phyloP scores from a whole-genome alignment of 1,140 invertebrate species.

The Elysia chlorotica region DNA sequence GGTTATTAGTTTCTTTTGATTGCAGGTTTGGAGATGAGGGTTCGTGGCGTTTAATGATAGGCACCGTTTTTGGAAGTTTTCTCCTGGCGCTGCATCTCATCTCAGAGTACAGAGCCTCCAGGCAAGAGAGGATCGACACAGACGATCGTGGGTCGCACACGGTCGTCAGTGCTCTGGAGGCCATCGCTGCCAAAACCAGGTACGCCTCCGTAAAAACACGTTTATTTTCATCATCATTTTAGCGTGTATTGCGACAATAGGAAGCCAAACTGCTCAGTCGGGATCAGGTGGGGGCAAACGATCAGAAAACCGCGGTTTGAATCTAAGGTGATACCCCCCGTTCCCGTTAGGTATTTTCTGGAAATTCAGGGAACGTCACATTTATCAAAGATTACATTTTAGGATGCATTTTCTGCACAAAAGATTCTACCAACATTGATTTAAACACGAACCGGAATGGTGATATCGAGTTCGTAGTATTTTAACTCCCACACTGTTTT shows the following conservation, averaged over 20 bases:
- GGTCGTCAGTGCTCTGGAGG: too few relatives aligned
- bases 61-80: conserved; percentile 31
- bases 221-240: neutral
- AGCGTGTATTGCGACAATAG: neutral
- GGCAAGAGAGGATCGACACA: neutral
- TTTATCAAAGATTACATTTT: neutral
- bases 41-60: conserved; percentile 39
- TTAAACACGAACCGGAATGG: too few relatives aligned
- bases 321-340: neutral
- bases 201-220: neutral
- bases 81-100: conserved; percentile 11
- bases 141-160: too few relatives aligned
- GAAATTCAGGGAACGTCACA: neutral
- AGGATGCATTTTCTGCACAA: too few relatives aligned
- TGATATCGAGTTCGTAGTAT: too few relatives aligned
- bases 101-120: neutral
- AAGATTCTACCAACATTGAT: too few relatives aligned
- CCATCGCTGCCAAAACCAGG: too few relatives aligned
- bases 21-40: conserved; percentile 47
- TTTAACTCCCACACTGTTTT: too few relatives aligned
- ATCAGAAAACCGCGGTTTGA: neutral
- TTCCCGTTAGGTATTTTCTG: too few relatives aligned
- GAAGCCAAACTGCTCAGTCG: neutral
- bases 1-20: neutral
- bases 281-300: neutral